Conservation (phyloP, 2,888 invertebrate genomes). For the Elaeidobius kamerunicus region DNA sequence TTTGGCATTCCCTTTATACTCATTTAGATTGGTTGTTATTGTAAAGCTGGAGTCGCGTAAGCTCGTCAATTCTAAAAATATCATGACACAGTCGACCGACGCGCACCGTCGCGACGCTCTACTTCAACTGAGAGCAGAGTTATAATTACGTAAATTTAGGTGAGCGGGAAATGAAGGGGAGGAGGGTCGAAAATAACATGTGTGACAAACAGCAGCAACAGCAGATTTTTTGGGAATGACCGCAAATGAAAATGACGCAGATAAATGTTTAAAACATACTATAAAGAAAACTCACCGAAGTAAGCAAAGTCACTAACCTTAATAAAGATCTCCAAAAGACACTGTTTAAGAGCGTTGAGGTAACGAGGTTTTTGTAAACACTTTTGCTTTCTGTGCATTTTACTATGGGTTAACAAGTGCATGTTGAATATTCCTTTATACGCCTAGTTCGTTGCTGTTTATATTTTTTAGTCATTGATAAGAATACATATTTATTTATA, state of each 20-base stretch:
- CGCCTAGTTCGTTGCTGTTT: background rate
- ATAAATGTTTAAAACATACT: slow-evolving; percentile 16
- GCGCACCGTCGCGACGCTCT: slow-evolving; percentile 38
- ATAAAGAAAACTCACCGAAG: slow-evolving; percentile 15
- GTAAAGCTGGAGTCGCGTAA: slow-evolving; percentile 11
- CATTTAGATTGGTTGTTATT: slow-evolving; percentile 13
- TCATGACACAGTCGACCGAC: slow-evolving; percentile 39
- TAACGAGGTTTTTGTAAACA: slow-evolving; percentile 10
- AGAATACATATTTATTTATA: background rate
- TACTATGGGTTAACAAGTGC: background rate
- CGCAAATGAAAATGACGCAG: slow-evolving; percentile 29
- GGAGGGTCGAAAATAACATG: slow-evolving; percentile 26
- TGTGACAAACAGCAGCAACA: slow-evolving; percentile 26
- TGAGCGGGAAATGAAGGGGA: slow-evolving; percentile 30
- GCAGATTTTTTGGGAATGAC: slow-evolving; percentile 24
- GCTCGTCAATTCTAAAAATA: slow-evolving; percentile 61
- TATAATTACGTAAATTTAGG: slow-evolving; percentile 36
- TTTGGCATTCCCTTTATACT: slow-evolving; percentile 29
- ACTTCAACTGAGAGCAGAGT: slow-evolving; percentile 37
- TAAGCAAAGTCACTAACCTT: slow-evolving; percentile 21
- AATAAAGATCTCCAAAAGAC: slow-evolving; percentile 14
- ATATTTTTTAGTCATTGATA: background rate
- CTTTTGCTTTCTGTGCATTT: slow-evolving; percentile 8
- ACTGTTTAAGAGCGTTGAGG: slow-evolving; percentile 13
- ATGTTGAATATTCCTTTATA: background rate